phyloP scores from a whole-genome alignment of 2,797 vertebrate genomes.

The Siniperca obscura region DNA sequence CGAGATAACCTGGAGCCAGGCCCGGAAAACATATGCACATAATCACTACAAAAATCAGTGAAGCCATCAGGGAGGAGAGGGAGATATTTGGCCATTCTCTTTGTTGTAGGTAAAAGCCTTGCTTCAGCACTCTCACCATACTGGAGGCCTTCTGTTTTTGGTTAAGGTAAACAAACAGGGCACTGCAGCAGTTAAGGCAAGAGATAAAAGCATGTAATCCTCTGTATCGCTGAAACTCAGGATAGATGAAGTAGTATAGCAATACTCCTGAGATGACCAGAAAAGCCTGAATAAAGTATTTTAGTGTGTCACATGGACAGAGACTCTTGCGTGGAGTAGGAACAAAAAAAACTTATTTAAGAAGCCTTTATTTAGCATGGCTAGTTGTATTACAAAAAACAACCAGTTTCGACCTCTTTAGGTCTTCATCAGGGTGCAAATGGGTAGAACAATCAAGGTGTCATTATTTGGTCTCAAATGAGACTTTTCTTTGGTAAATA shows the following conservation, averaged over 20 bases:
- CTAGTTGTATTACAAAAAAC: too few relatives aligned
- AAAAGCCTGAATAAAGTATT: constrained; percentile 46
- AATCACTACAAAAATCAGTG: constrained; percentile 35
- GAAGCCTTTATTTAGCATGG: too few relatives aligned
- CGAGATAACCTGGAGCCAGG: constrained; percentile 38
- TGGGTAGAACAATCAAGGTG: too few relatives aligned
- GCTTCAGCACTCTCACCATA: constrained; percentile 39
- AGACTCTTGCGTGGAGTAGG: too few relatives aligned
- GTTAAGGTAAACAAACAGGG: constrained; percentile 39
- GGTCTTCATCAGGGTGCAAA: too few relatives aligned
- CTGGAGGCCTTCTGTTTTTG: constrained; percentile 36
- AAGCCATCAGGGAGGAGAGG: constrained; percentile 28
- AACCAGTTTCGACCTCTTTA: too few relatives aligned
- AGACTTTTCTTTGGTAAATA: neutral
- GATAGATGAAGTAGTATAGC: constrained; percentile 50
- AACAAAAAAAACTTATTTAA: too few relatives aligned
- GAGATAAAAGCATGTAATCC: constrained; percentile 55
- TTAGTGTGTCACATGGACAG: constrained; percentile 9
- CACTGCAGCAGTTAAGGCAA: constrained; percentile 36
- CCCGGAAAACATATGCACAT: constrained; percentile 39
- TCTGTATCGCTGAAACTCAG: constrained; percentile 39
- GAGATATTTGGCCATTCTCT: constrained; percentile 16
- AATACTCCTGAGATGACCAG: constrained; percentile 51
- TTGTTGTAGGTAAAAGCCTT: constrained; percentile 38
- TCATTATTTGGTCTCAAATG: neutral